Base-by-base conservation (phyloP, 2,888 invertebrate species). In the Petrolisthes manimaculis region DNA sequence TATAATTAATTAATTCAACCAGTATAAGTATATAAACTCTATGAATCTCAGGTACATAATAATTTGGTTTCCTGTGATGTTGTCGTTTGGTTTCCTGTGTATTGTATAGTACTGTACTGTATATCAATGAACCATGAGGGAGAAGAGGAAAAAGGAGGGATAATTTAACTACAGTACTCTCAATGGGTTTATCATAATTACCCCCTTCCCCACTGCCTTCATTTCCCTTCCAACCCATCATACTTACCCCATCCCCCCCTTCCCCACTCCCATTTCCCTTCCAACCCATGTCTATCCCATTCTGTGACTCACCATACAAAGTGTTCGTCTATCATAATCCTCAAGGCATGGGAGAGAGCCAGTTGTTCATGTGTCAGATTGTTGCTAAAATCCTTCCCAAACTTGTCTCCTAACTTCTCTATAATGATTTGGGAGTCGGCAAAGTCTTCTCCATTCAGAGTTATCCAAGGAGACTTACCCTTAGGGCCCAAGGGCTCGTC, bases 371-470 rank as follows among this genome's bases (percentile, higher is more conserved):
- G 86, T 5, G 92, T 91, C 2, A 93, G 91, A 75, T 92, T 90
- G 5, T 88, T 78, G 90, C 92, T 92, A 12, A 92, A 88, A 89
- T 93, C 92, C 21, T 92, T 91, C 9, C 91, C 89, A 24, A 92
- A 92, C 75, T 92, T 92, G 74, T 92, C 91, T 85, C 92, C 92
- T 56, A 93, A 91, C 86, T 92, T 92, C 78, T 93, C 93, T 18
- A 93, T 93, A 86, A 92, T 92, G 24, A 93, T 91, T 91, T 93
- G 93, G 0, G 93, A 93, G 90, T 93, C 93, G 0, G 92, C 92
- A 0, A 93, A 89, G 0, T 92, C 91, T 56, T 91, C 89, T 0
- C 93, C 93, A 89, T 93, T 93, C 84, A 92, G 71, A 14, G 86
- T 89, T 24, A 89, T 86, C 89, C 89, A 89, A 5, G 89, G 89